Evolutionary conservation across 2,113 vertebrate species (phyloP), one percentile per base, ranked within the genome.

Genomic region (Cololabis saira): DNA sequence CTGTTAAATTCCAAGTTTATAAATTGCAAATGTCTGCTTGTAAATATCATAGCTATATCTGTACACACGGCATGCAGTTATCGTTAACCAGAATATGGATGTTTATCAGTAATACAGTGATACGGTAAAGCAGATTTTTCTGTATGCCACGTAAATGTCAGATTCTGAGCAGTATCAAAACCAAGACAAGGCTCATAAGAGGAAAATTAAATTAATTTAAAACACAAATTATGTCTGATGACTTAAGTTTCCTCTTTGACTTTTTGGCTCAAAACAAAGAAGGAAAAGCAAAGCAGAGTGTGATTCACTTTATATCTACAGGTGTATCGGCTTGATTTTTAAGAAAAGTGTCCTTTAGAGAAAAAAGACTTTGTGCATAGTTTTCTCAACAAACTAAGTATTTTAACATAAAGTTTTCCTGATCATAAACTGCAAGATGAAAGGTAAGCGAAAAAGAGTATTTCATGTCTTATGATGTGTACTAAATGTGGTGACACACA

Each of bases 401-500:
- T 37, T 37, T 37, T 37, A 37, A 37, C 33, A 30, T 8, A 30
- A 3, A 4, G 30, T 1, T 8, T 53, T 14, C 15, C 33, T 2
- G n/a, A 66, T 67, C n/a, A 22, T 24, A 64, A 19, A 21, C 33
- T 17, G 51, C 12, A 4, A 41, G 44, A 62, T 55, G 27, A 30
- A 63, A 47, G 60, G 21, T 41, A 50, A 51, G 44, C 60, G 49
- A 51, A 52, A 27, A 42, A 15, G 24, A 16, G 16, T 17, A 30
- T 65, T 42, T 48, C 12, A 61, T 50, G 44, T 59, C 11, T 13
- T 8, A 11, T 37, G 10, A 4, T 37, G 33, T 11, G 33, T 37
- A 37, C 33, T 37, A 37, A 48, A 57, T 16, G 21, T 40, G 43
- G 7, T 33, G 12, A 54, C 15, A 52, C 17, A 58, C 54, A 22